Evolutionary conservation across 2,888 invertebrate genomes (phyloP), one percentile per base, ranked within the genome.

Genomic region (Polyommatus iphigenia): DNA sequence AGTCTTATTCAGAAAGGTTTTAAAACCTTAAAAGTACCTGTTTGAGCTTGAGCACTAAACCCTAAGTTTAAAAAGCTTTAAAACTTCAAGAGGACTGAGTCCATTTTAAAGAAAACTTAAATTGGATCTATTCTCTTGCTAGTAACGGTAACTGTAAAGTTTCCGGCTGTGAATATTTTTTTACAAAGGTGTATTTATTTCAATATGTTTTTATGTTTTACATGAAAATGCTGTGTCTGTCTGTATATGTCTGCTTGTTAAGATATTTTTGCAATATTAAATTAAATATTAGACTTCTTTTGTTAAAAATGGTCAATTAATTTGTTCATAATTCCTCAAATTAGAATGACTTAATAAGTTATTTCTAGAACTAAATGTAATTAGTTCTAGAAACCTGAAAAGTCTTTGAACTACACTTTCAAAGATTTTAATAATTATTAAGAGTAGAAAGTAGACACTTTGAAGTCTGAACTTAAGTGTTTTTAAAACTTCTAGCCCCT

Each of bases 111-210:
- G 78, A 78, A 79, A 81, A 81, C 78, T 81, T 81, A 81, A 80
- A 81, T 81, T 81, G 81, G 81, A 79, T 81, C 79, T 77, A 54
- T 78, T 78, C 79, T 72, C 10, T 5, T 41, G 59, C 29, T 73
- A 41, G 50, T 73, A 50, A 57, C 59, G 73, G 57, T 59, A 3
- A 77, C 36, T 36, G 20, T 72, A 41, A 77, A 77, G 72, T 72
- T 77, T 77, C 5, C 29, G 29, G 29, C 1, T 29, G 29, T 29
- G 29, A 3, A 29, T 29, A 29, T 29, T 29, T 32, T 32, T 71
- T 15, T 46, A 54, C 13, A 24, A 57, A 72, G 50, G 29, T 41
- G 67, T 77, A 67, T 67, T 67, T n/a, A 46, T 71, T 62, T 77
- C 15, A 59, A 10, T 20, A n/a, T 20, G 0, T 20, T 59, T 57